Evolutionary conservation across 2,113 vertebrate genomes (phyloP), one percentile per base, ranked within the genome.

Genomic region (Mola mola): DNA sequence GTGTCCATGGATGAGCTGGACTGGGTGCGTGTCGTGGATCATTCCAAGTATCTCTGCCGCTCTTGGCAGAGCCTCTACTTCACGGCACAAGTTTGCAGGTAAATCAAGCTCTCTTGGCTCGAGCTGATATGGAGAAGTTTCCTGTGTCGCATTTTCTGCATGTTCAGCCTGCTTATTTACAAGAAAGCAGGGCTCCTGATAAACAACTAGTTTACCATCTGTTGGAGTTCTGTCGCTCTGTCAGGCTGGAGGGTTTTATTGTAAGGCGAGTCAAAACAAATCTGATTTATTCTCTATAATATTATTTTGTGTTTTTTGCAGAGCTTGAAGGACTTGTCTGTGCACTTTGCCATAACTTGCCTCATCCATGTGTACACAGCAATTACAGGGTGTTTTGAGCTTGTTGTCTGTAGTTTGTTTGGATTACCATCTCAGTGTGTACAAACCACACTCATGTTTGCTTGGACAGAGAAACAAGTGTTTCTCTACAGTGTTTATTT

Each of bases 1-100:
- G 96, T 99, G 37, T 99, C 97, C 10, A 99, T 99, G 96, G 97
- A 99, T 50, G 97, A 99, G 81, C 89, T 98, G 83, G 97, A 99
- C 80, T 99, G 97, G 97, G 93, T 98, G 25, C 93, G 97, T 4
- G 96, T 99, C 20, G 94, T 97, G 0, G 96, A 98, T 86, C 96
- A 98, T 75, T 96, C 96, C 0, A 95, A 96, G 70, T 96, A 92
- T 61, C 93, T 98, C 20, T 99, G 97, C 82, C 95, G 97, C 33
- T 99, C 97, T 7, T 98, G 97, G 97, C 97, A 99, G 88, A 96
- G 95, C 71, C 92, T 99, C 0, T 98, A 93, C 87, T 99, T 99
- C 85, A 92, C 93, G 41, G 93, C 96, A 2, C 92, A 94, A 16
- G 96, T 99, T 53, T 98, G 97, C 94, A 96, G 96, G 97, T 97